A percentile compares a stretch with the other conserved stretches of the same genome.
Evolutionary conservation across 2,113 vertebrate species (phyloP).

Genomic region (Phalacrocorax brasilianus): DNA sequence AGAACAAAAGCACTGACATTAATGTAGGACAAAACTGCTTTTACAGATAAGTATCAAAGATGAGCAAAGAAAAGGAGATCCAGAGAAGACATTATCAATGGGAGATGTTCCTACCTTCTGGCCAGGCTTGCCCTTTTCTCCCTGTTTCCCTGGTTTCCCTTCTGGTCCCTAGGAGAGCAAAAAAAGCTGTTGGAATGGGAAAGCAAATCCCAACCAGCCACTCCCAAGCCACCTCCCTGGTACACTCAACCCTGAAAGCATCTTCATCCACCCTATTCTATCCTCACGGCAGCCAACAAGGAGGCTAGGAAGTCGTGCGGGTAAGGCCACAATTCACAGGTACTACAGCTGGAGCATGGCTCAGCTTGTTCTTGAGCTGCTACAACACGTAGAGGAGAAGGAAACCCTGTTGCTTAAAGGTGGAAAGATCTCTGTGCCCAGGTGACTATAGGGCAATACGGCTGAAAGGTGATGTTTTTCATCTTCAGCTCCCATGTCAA

Average conservation of each 20-base stretch:
- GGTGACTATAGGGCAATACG: background rate
- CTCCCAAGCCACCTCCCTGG: background rate
- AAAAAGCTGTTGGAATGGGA: background rate
- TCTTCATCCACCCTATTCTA: background rate
- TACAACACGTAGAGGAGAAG: background rate
- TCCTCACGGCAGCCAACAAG: background rate
- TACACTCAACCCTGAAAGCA: background rate
- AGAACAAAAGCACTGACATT: background rate
- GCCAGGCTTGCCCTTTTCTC: conserved; percentile 90
- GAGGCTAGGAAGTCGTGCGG: background rate
- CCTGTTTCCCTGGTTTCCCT: conserved; percentile 92
- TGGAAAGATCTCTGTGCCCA: background rate
- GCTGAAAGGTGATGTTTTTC: background rate
- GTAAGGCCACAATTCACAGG: background rate
- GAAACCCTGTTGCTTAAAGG: background rate
- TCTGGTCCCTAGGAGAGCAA: conserved; percentile 84
- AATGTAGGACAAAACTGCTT: background rate
- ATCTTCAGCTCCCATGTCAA: background rate
- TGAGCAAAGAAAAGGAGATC: background rate
- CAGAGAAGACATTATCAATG: accelerated
- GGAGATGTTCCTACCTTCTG: conserved; percentile 80
- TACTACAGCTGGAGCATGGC: background rate
- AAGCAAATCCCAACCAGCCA: background rate
- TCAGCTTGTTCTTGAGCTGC: background rate
- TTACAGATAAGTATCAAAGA: background rate